phyloP scores from a whole-genome alignment of 2,888 invertebrate genomes.

The Dioctria linearis region DNA sequence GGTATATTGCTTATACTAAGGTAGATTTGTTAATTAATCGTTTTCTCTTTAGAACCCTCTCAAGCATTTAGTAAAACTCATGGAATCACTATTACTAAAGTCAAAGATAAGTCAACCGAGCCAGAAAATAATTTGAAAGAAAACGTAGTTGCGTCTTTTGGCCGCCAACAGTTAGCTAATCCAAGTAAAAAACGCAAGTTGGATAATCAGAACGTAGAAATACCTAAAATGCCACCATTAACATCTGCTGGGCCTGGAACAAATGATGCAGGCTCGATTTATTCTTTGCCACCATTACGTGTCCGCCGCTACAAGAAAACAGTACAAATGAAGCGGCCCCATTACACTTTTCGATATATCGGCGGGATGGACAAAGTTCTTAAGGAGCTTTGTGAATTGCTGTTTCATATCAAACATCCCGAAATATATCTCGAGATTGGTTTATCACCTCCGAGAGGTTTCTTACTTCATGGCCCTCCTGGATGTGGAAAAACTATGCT shows the following conservation, averaged over 20 bases:
- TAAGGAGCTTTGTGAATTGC: slow-evolving; percentile 79
- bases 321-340: slow-evolving; percentile 51
- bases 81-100: slow-evolving; percentile 16
- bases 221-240: slow-evolving; percentile 37
- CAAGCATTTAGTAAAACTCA: not conserved
- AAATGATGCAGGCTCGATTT: not conserved
- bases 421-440: slow-evolving; percentile 90
- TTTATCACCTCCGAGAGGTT: slow-evolving; percentile 89
- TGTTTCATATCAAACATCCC: slow-evolving; percentile 91
- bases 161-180: slow-evolving; percentile 12
- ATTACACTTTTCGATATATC: slow-evolving; percentile 73
- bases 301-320: slow-evolving; percentile 51
- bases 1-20: not conserved
- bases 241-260: not conserved
- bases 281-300: not conserved
- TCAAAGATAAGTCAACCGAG: not conserved
- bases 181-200: slow-evolving; percentile 58
- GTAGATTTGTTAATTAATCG: not conserved
- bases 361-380: slow-evolving; percentile 86
- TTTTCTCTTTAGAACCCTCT: too few relatives aligned
- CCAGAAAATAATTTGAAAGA: slow-evolving; percentile 8
- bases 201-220: slow-evolving; percentile 15
- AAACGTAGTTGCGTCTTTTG: slow-evolving; percentile 23
- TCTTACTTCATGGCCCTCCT: slow-evolving; percentile 95
- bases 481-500: slow-evolving; percentile 93